A percentile compares a stretch with the other conserved stretches of the same genome.
Conservation (phyloP, 2,113 vertebrate species). For the Cisticola juncidis region DNA sequence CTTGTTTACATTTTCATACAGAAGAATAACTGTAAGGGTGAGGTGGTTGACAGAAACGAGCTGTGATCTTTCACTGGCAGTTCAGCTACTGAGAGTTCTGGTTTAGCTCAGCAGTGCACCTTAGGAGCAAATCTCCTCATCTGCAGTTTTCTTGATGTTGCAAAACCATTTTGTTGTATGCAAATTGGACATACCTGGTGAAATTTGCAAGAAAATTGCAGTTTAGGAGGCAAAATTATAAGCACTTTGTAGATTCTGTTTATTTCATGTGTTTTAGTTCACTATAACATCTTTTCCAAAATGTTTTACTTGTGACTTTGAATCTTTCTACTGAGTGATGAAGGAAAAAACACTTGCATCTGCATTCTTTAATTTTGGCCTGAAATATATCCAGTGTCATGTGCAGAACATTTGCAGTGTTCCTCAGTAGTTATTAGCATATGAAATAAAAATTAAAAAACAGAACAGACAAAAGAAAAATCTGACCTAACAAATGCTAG, state of each 20-base stretch:
- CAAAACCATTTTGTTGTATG: background rate
- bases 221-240: background rate
- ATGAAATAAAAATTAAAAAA: background rate
- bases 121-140: background rate
- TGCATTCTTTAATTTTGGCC: background rate
- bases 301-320: background rate
- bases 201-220: background rate
- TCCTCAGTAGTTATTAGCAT: background rate
- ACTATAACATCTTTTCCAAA: background rate
- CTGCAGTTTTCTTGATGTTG: background rate
- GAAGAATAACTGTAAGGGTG: background rate
- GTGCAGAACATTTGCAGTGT: background rate
- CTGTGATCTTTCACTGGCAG: background rate
- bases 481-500: rapidly evolving
- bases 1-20: background rate
- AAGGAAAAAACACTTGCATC: background rate
- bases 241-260: background rate
- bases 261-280: background rate
- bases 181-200: background rate
- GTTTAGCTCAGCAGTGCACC: background rate
- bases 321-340: background rate
- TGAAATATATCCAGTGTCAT: background rate
- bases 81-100: background rate
- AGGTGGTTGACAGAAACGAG: background rate
- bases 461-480: background rate